Conservation (phyloP, 2,888 invertebrate species). For the Drosophila infuscata region DNA sequence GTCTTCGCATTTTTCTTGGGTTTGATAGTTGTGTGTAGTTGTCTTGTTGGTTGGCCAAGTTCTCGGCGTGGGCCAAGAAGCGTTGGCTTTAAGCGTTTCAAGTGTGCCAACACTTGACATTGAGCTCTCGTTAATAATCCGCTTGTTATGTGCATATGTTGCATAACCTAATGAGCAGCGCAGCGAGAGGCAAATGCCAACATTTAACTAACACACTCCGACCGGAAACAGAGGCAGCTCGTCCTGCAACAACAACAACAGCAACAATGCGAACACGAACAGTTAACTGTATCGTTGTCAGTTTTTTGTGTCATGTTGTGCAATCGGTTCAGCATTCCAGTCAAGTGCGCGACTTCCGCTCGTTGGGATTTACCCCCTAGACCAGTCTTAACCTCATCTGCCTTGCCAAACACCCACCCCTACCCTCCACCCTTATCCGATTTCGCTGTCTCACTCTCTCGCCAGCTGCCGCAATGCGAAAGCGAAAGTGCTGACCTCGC, state of each 20-base stretch:
- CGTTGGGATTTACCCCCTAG: slow-evolving; percentile 31
- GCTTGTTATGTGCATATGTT: slow-evolving; percentile 48
- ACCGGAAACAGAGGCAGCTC: slow-evolving; percentile 55
- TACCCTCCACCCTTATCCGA: not conserved
- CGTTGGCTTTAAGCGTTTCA: slow-evolving; percentile 46
- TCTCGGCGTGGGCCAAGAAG: slow-evolving; percentile 16
- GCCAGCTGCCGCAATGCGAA: not conserved
- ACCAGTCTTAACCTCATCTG: slow-evolving; percentile 1
- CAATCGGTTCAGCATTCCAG: slow-evolving; percentile 67
- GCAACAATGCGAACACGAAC: slow-evolving; percentile 11
- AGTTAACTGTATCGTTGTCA: slow-evolving; percentile 57
- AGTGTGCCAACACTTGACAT: slow-evolving; percentile 63
- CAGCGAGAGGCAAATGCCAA: slow-evolving; percentile 51
- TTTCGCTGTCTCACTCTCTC: not conserved
- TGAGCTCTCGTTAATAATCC: slow-evolving; percentile 67
- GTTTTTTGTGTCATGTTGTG: slow-evolving; percentile 63
- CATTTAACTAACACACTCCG: slow-evolving; percentile 49
- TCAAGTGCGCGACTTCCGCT: slow-evolving; percentile 60
- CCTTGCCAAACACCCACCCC: too few species aligned
- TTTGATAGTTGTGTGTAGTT: slow-evolving; percentile 5
- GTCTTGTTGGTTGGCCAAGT: slow-evolving; percentile 18
- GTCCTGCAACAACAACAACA: slow-evolving; percentile 25
- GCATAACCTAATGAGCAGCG: slow-evolving; percentile 73
- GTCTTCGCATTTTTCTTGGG: slow-evolving; percentile 12
- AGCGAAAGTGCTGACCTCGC: slow-evolving; percentile 69